Evolutionary conservation across 2,797 vertebrate species (phyloP), one percentile per base, ranked within the genome.

Genomic region (Gobio occitaniae): DNA sequence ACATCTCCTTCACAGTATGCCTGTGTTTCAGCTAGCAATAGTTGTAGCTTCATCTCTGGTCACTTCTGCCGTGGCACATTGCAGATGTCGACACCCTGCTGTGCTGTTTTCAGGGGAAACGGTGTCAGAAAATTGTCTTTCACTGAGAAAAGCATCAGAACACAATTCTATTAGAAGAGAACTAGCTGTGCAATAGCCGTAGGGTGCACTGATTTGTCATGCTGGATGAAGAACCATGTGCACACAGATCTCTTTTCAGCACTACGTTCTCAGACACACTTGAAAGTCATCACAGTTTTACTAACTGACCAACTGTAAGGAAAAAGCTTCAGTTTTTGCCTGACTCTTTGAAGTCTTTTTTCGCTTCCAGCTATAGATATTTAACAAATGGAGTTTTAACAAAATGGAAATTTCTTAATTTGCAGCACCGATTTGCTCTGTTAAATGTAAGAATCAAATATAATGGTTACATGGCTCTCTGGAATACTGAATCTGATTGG

Each of bases 31-130:
- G 25, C 6, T 17, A 15, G 61, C 44, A 29, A 36, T 66, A 36
- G 19, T 10, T 29, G 48, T 13, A 21, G 63, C 29, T 54, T 80
- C 36, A 61, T 72, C 52, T 21, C 56, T 61, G 65, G 56, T 29
- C 71, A 66, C 59, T 50, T 83, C 41, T 36, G 32, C 15, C 6
- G 19, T 2, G 56, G 25, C 44, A 54, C 13, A 38, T 38, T 74
- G 32, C 29, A 83, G 9, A 75, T 75, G 47, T 83, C 59, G 54
- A 66, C 47, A 41, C 32, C 19, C 41, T 3, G 19, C 81, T 41
- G 56, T 75, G 59, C n/a, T 52, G 44, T 65, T 32, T 63, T 74
- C 81, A 65, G 44, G 80, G 11, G 29, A 32, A 74, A 72, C 38
- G 1, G 19, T 74, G 56, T 74, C 80, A 65, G 56, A 50, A 48